Percentiles rank a stretch among this genome's conserved stretches.
Conservation (phyloP, 2,888 invertebrate genomes). For the Carterocephalus palaemon region DNA sequence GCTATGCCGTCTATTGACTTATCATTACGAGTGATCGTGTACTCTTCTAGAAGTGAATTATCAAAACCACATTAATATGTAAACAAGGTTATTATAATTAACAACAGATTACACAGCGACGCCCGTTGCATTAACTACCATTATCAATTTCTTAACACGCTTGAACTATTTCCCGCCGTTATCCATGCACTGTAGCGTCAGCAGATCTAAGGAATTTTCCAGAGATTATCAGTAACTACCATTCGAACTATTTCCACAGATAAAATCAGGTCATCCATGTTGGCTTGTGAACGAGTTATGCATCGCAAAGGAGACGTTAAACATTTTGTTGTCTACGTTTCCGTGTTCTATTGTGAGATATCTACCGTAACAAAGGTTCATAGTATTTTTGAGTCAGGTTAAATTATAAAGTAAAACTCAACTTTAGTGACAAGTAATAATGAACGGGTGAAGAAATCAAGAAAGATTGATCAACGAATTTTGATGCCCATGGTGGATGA, state of each 20-base stretch:
- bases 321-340: conserved; percentile 26
- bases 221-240: conserved; percentile 15
- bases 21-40: too few species aligned
- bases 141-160: conserved; percentile 11
- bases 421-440: too few species aligned
- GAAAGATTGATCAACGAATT: too few species aligned
- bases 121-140: conserved; percentile 2
- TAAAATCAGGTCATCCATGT: conserved; percentile 27
- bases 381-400: background rate
- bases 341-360: conserved; percentile 23
- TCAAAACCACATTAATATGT: too few species aligned
- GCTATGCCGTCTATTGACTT: too few species aligned
- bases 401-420: too few species aligned
- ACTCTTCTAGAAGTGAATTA: too few species aligned
- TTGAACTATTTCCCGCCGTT: background rate
- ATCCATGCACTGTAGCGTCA: conserved; percentile 3
- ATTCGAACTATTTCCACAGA: conserved; percentile 29
- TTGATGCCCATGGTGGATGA: too few species aligned
- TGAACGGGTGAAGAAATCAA: too few species aligned
- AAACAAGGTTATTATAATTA: background rate
- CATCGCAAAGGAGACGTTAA: conserved; percentile 21
- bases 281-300: conserved; percentile 28
- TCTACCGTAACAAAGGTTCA: background rate
- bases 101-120: background rate
- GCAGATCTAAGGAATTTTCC: conserved; percentile 25